phyloP scores from a whole-genome alignment of 1,140 invertebrate genomes.

The Pygmarrhopalites habei region DNA sequence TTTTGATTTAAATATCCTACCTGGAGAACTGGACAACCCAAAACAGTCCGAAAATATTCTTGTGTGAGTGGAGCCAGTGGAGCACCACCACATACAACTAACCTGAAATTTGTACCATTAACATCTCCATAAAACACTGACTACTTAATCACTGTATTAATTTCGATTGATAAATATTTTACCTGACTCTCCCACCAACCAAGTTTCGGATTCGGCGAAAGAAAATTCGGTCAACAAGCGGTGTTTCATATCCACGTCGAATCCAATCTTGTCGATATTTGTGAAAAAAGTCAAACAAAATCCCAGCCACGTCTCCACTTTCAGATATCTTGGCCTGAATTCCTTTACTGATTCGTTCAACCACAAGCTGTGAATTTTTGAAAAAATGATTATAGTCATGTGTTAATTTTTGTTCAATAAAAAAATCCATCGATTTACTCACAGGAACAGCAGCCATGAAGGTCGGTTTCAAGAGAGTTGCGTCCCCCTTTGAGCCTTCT shows the following conservation, averaged over 20 bases:
- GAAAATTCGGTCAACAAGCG: conserved; percentile 68
- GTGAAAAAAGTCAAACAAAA: conserved; percentile 83
- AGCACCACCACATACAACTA: conserved; percentile 89
- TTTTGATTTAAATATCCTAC: too few relatives aligned
- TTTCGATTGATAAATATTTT: too few relatives aligned
- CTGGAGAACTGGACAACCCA: conserved; percentile 83
- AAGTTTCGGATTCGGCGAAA: conserved; percentile 69
- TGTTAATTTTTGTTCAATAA: neutral
- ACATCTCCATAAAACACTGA: too few relatives aligned
- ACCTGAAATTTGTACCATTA: too few relatives aligned
- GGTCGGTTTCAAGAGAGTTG: conserved; percentile 79
- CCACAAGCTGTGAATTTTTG: conserved; percentile 60
- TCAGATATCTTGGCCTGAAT: conserved; percentile 83
- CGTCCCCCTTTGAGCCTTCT: conserved; percentile 82
- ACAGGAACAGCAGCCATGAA: conserved; percentile 92
- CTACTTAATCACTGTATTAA: too few relatives aligned
- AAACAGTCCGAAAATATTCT: conserved; percentile 83
- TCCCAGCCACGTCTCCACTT: conserved; percentile 62
- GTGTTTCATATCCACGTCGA: conserved; percentile 72
- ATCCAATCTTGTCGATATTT: conserved; percentile 82
- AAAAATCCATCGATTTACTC: conserved; percentile 25
- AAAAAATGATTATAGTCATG: neutral
- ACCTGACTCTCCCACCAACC: conserved; percentile 77
- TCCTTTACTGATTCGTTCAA: conserved; percentile 90
- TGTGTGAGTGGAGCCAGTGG: conserved; percentile 91